Evolutionary conservation across 2,113 vertebrate genomes (phyloP).

Genomic region (Sceloporus undulatus): DNA sequence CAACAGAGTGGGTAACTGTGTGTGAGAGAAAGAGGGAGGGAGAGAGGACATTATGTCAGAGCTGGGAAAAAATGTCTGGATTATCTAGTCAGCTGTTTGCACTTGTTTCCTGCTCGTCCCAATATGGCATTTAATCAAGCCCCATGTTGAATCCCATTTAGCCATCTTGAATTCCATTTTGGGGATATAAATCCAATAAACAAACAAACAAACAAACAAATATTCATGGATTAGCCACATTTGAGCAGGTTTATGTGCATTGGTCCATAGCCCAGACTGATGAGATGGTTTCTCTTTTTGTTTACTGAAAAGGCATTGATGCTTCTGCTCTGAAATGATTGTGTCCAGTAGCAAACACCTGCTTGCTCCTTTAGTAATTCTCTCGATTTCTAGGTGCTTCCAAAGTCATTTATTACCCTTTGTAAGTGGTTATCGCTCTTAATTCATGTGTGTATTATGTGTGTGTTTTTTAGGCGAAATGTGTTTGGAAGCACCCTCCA

Average conservation of each 20-base stretch:
- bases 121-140: neutral
- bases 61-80: neutral
- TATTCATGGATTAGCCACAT: neutral
- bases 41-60: neutral
- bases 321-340: neutral
- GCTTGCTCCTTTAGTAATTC: neutral
- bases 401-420: neutral
- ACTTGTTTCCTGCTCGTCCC: neutral
- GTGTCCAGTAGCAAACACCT: neutral
- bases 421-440: neutral
- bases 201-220: neutral
- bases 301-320: neutral
- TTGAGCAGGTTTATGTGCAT: neutral
- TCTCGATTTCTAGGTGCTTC: neutral
- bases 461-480: constrained; percentile 87
- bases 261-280: neutral
- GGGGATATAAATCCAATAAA: neutral
- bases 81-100: neutral
- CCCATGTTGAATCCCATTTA: neutral
- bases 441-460: neutral
- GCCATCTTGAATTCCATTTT: neutral
- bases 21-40: too few relatives aligned
- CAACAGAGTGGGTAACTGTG: too few relatives aligned
- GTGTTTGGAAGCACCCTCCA: constrained; percentile 98
- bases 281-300: neutral